A percentile compares a stretch with the other conserved stretches of the same genome.
Conservation (phyloP, 2,888 invertebrate species). For the Drosophila maculinotata region DNA sequence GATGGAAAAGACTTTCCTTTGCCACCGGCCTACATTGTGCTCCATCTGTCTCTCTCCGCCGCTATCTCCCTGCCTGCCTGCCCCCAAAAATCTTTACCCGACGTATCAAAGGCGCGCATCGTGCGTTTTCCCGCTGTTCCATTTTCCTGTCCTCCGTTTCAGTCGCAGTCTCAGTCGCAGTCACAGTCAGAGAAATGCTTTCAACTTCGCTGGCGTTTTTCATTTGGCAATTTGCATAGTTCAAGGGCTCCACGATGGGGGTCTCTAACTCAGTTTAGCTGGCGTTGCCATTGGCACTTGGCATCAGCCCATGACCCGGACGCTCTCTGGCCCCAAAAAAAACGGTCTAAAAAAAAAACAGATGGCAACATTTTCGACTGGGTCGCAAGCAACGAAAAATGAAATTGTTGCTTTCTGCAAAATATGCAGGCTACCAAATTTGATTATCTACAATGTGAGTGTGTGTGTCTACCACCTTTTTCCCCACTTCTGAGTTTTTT, state of each 20-base stretch:
- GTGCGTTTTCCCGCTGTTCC: slow-evolving; percentile 26
- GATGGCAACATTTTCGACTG: slow-evolving; percentile 50
- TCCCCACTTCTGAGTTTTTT: background rate
- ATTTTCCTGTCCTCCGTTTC: background rate
- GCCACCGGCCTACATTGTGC: slow-evolving; percentile 10
- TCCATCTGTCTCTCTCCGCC: background rate
- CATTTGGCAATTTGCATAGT: slow-evolving; percentile 73
- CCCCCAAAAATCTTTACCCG: too few species aligned
- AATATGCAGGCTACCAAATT: slow-evolving; percentile 60
- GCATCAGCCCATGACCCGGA: slow-evolving; percentile 34
- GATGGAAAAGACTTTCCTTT: slow-evolving; percentile 17
- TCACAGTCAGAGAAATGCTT: slow-evolving; percentile 21
- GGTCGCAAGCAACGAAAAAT: slow-evolving; percentile 39
- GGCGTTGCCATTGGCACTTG: slow-evolving; percentile 46
- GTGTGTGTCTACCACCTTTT: slow-evolving; percentile 4
- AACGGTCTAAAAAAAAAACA: slow-evolving; percentile 31
- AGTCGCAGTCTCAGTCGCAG: background rate
- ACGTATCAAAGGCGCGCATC: slow-evolving; percentile 49
- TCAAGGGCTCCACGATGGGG: slow-evolving; percentile 61
- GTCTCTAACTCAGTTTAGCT: slow-evolving; percentile 56
- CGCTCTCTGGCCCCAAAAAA: slow-evolving; percentile 15
- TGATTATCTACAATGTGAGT: slow-evolving; percentile 43
- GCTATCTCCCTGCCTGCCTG: background rate
- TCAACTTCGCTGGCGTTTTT: slow-evolving; percentile 58
- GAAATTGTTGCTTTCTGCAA: slow-evolving; percentile 64